phyloP scores from a whole-genome alignment of 2,797 vertebrate species.

The Chloroceryle inda region DNA sequence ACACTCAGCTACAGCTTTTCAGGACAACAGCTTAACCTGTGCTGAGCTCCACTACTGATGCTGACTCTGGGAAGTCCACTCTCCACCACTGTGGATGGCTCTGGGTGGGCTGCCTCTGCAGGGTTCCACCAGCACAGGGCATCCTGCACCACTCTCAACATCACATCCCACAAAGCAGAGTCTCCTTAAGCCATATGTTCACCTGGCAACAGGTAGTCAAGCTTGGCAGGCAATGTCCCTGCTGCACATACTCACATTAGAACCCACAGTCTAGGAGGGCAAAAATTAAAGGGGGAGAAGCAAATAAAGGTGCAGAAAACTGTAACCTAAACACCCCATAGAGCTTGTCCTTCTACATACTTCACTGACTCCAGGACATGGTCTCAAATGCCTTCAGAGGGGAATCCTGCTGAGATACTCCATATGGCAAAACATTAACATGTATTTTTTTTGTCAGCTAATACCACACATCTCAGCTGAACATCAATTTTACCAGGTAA shows the following conservation, averaged over 20 bases:
- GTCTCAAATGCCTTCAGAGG: not conserved
- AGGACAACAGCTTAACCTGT: not conserved
- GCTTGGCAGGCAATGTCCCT: not conserved
- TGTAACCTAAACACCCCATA: not conserved
- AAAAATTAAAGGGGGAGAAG: not conserved
- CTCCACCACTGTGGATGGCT: accelerated
- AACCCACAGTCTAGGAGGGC: not conserved
- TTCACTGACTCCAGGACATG: not conserved
- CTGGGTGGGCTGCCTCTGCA: not conserved
- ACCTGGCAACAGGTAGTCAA: accelerated
- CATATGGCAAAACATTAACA: not conserved
- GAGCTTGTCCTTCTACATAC: not conserved
- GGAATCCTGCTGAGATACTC: not conserved
- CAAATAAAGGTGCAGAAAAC: not conserved
- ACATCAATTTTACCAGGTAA: not conserved
- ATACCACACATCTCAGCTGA: not conserved
- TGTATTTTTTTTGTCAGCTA: not conserved
- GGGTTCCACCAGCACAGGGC: not conserved
- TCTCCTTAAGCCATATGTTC: not conserved
- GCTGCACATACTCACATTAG: accelerated
- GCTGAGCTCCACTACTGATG: not conserved
- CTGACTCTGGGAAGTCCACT: not conserved
- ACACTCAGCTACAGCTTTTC: not conserved
- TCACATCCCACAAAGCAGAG: too few relatives aligned
- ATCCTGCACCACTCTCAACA: accelerated